Conservation (phyloP, 2,888 invertebrate species). For the Sinelater perroti region DNA sequence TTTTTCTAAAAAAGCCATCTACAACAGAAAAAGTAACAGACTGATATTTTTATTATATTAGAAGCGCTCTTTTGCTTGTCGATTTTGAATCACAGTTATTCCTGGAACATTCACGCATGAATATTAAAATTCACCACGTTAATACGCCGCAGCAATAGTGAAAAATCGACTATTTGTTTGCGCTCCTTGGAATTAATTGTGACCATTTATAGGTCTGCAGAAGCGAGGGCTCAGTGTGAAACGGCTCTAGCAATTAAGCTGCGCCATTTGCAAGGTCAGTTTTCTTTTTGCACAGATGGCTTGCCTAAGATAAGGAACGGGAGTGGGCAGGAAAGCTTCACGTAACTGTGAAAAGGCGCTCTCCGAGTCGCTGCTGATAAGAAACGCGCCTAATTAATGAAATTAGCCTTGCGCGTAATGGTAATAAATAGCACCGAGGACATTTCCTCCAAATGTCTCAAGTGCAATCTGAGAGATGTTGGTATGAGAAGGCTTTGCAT, state of each 20-base stretch:
- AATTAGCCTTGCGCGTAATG: slow-evolving; percentile 2
- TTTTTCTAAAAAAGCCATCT: too few relatives aligned
- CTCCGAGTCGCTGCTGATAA: slow-evolving; percentile 1
- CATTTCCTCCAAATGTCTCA: neutral
- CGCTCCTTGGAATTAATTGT: slow-evolving; percentile 5
- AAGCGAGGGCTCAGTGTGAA: neutral
- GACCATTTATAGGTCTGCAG: slow-evolving; percentile 1
- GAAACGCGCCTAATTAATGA: slow-evolving; percentile 12
- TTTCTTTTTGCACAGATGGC: slow-evolving; percentile 11
- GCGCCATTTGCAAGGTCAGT: slow-evolving; percentile 5
- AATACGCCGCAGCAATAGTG: too few relatives aligned
- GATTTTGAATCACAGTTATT: too few relatives aligned
- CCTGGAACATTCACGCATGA: too few relatives aligned
- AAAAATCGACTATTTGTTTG: slow-evolving; percentile 10
- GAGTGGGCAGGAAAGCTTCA: slow-evolving; percentile 4
- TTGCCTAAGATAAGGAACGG: slow-evolving; percentile 5
- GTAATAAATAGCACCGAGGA: neutral
- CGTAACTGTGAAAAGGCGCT: neutral
- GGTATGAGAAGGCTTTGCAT: too few relatives aligned
- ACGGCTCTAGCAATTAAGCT: slow-evolving; percentile 7
- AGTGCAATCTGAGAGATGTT: too few relatives aligned
- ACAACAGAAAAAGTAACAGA: too few relatives aligned
- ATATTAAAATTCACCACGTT: too few relatives aligned
- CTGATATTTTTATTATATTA: too few relatives aligned
- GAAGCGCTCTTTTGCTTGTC: too few relatives aligned